Evolutionary conservation across 2,113 vertebrate species (phyloP).

Genomic region (Myotis lucifugus): DNA sequence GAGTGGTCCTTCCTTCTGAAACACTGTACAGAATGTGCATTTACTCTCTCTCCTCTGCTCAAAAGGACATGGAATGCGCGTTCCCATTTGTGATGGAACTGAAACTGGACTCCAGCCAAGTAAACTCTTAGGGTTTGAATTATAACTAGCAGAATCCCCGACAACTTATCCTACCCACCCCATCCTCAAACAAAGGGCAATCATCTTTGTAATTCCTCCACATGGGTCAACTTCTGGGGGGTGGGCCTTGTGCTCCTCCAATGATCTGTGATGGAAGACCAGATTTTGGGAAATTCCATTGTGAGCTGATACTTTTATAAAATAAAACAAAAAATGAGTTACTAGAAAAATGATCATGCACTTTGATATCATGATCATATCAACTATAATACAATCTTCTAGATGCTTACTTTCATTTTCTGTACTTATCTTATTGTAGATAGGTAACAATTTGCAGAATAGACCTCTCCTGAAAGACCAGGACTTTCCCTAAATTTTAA

Average conservation of each 20-base stretch:
- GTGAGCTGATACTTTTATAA: background rate
- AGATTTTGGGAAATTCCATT: background rate
- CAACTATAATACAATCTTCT: background rate
- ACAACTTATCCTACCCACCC: no score
- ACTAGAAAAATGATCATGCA: background rate
- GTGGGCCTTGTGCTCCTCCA: background rate
- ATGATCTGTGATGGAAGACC: background rate
- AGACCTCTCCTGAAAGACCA: background rate
- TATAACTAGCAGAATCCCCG: background rate
- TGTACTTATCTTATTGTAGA: background rate
- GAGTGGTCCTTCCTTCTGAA: background rate
- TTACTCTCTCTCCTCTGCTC: background rate
- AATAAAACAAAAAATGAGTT: background rate
- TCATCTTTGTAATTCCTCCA: background rate
- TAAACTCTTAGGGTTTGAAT: background rate
- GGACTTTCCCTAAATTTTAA: background rate
- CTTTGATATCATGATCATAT: background rate
- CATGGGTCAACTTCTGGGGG: background rate
- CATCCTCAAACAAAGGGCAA: background rate
- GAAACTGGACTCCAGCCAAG: background rate
- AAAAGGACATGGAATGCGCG: no score
- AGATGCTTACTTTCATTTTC: background rate
- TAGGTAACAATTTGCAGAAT: fast-evolving
- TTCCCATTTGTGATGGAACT: background rate
- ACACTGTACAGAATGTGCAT: background rate